Conservation (phyloP, 2,113 vertebrate species). For the Mirounga angustirostris region DNA sequence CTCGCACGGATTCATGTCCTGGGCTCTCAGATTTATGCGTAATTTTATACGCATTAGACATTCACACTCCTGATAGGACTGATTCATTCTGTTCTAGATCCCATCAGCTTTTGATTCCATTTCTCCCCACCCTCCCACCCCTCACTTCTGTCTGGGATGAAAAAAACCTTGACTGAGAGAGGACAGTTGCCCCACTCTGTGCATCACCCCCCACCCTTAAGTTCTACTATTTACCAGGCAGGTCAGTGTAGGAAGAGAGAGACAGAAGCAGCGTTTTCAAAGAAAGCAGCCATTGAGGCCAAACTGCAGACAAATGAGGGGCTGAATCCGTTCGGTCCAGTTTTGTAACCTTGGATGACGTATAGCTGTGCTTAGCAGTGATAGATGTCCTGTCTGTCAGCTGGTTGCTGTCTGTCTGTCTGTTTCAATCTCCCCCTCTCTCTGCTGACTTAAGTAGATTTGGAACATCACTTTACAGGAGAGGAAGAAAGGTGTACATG, state of each 20-base stretch:
- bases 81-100: slow-evolving; percentile 37
- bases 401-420: background rate
- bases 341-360: background rate
- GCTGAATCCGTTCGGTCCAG: background rate
- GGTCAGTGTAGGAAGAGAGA: background rate
- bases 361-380: background rate
- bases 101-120: background rate
- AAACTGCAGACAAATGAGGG: background rate
- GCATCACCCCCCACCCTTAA: background rate
- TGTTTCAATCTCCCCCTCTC: background rate
- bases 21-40: background rate
- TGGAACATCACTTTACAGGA: background rate
- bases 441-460: background rate
- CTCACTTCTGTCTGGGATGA: background rate
- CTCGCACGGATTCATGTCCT: background rate
- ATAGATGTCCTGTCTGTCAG: background rate
- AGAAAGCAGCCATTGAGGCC: background rate
- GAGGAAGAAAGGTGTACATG: background rate
- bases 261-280: background rate
- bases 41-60: background rate
- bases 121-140: background rate
- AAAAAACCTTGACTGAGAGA: background rate
- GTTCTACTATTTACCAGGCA: background rate
- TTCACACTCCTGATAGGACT: background rate
- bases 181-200: rapidly evolving